These are phyloP conservation scores for Plebejus argus DNA, from an alignment of 2,888 invertebrate species.

Conservation along the genomic window DNA sequence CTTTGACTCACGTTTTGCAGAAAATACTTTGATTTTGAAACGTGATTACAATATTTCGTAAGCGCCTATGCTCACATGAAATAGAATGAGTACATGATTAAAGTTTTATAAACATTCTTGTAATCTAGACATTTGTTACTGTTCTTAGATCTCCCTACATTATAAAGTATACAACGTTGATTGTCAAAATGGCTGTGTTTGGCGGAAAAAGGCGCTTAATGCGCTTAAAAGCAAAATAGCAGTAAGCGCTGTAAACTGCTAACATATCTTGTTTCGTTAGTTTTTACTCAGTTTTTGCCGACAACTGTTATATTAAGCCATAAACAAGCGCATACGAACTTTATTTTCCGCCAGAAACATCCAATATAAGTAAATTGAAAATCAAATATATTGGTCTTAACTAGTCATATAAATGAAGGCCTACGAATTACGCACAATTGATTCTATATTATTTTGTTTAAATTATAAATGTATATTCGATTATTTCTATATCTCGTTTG, in stretches of 20 bases:
- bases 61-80: neutral
- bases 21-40: neutral
- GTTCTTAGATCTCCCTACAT: neutral
- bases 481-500: conserved; percentile 23
- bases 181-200: neutral
- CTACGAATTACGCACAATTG: conserved; percentile 71
- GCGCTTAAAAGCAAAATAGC: too few species aligned
- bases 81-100: neutral
- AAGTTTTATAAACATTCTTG: neutral
- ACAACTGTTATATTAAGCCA: too few species aligned
- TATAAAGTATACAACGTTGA: neutral
- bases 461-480: conserved; percentile 38
- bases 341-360: neutral
- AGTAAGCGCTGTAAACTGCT: too few species aligned
- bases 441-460: conserved; percentile 46
- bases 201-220: neutral
- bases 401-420: conserved; percentile 77
- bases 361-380: conserved; percentile 22
- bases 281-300: too few species aligned
- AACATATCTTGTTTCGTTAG: too few species aligned
- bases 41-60: neutral
- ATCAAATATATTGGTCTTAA: conserved; percentile 52
- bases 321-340: too few species aligned
- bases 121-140: neutral
- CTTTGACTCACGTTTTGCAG: neutral